Evolutionary conservation across 30 jellyfish, hydroid and myxozoan species (phyloP), one percentile per base, ranked within the genome.

Genomic region (Turritopsis rubra): DNA sequence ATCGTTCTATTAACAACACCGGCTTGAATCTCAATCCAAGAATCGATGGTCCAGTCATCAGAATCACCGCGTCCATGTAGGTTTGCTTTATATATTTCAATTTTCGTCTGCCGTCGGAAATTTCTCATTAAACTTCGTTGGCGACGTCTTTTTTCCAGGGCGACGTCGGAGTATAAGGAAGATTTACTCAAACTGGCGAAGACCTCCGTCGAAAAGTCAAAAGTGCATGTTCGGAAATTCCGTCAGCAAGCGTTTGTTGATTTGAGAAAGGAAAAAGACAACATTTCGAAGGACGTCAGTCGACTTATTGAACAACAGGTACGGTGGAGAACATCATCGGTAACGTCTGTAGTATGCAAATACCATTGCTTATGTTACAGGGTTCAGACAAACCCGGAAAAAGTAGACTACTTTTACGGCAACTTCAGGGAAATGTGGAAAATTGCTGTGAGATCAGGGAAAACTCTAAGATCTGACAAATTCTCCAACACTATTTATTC

Each of bases 181-280:
- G 65, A 80, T 41, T 20, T 80, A 26, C 53, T 80, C 7, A 80
- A 80, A 26, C 87, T 80, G 18, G 29, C 87, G 5, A 80, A 80
- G 53, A 84, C 82, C 52, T 18, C 81, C 8, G 87, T 52, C 30
- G 87, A 80, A 27, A 80, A 80, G 27, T 65, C 79, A 7, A 80
- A 80, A 60, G 81, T 60, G 4, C 16, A 23, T 54, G 29, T 80
- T 23, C 87, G 87, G 3, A 80, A 80, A 80, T 16, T 80, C 28
- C 87, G 87, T 1, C 87, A 80, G 20, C 79, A 80, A 80, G 81
- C 82, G 26, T 16, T 65, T 22, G 28, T 52, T 17, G 53, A 80
- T 5, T 60, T 80, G 84, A 65, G 81, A 20, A 80, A 80, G 25
- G 65, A 23, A 21, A 80, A 80, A 52, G 87, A 65, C 28, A 60